Percentiles rank a stretch among this genome's conserved stretches.
phyloP scores from a whole-genome alignment of 2,888 invertebrate species.

The Sycophila texana region DNA sequence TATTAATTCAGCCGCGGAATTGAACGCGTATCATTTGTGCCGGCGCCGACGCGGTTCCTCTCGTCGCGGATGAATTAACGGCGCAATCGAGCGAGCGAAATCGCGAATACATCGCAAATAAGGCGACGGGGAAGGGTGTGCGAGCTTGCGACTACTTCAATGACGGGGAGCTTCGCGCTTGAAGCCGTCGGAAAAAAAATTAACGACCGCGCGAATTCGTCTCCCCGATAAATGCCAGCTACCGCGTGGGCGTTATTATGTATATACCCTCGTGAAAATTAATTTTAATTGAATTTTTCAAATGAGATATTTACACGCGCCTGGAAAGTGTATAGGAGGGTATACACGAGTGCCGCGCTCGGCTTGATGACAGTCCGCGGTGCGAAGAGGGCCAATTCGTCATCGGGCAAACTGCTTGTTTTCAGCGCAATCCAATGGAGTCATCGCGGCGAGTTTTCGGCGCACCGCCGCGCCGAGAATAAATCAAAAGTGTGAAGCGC shows the following conservation, averaged over 20 bases:
- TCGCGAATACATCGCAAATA: slow-evolving; percentile 41
- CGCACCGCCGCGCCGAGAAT: slow-evolving; percentile 62
- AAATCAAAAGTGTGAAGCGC: slow-evolving; percentile 75
- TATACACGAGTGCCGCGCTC: not conserved
- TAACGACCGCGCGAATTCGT: slow-evolving; percentile 8
- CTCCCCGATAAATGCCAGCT: not conserved
- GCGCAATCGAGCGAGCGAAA: slow-evolving; percentile 64
- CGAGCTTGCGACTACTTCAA: not conserved
- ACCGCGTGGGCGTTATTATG: not conserved
- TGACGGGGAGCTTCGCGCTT: slow-evolving; percentile 10
- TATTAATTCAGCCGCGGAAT: slow-evolving; percentile 71
- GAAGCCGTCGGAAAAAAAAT: not conserved
- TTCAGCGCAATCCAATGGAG: slow-evolving; percentile 60
- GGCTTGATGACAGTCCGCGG: slow-evolving; percentile 43
- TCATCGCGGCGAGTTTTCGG: slow-evolving; percentile 62
- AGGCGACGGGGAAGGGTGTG: not conserved
- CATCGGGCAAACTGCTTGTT: slow-evolving; percentile 51
- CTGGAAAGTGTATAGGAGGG: slow-evolving; percentile 24
- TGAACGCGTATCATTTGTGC: slow-evolving; percentile 72
- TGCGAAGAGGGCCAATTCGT: slow-evolving; percentile 61
- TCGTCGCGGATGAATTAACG: slow-evolving; percentile 63
- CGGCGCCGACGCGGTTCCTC: slow-evolving; percentile 41
- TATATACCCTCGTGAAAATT: not conserved
- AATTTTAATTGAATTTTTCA: no score
- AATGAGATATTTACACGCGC: no score